phyloP scores from a whole-genome alignment of 2,888 invertebrate genomes.

The Megalurothrips usitatus region DNA sequence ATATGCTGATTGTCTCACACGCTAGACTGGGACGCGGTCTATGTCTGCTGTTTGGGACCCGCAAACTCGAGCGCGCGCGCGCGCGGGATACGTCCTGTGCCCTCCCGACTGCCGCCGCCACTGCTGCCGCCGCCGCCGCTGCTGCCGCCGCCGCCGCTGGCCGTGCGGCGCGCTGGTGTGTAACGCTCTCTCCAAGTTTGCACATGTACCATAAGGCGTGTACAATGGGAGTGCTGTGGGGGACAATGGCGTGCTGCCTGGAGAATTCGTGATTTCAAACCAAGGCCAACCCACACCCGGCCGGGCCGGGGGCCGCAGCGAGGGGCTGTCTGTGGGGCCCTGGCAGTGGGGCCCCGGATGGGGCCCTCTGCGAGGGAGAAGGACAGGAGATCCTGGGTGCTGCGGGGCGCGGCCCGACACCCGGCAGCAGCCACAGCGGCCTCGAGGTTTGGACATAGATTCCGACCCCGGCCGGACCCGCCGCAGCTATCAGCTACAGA shows the following conservation, averaged over 20 bases:
- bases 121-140: background rate
- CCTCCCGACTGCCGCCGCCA: background rate
- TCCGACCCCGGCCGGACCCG: background rate
- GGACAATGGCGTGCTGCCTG: background rate
- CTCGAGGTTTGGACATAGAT: background rate
- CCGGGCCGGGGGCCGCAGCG: too few species aligned
- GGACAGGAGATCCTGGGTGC: too few species aligned
- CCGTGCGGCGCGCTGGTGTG: background rate
- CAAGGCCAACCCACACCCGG: too few species aligned
- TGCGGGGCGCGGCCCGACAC: too few species aligned
- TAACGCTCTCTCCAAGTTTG: constrained; percentile 11
- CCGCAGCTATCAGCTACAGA: background rate
- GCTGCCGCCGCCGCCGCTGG: too few species aligned
- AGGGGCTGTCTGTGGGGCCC: too few species aligned
- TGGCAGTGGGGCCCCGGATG: background rate
- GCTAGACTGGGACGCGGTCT: background rate
- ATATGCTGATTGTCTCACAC: constrained; percentile 7
- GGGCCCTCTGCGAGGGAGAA: background rate
- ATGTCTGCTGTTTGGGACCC: background rate
- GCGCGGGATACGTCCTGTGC: background rate
- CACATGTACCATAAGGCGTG: constrained; percentile 6
- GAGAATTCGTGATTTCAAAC: too few species aligned
- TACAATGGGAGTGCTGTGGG: background rate
- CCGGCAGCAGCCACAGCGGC: background rate
- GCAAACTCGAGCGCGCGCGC: background rate